Base-by-base conservation (phyloP, 2,113 vertebrate genomes). In the Podarcis cretensis region DNA sequence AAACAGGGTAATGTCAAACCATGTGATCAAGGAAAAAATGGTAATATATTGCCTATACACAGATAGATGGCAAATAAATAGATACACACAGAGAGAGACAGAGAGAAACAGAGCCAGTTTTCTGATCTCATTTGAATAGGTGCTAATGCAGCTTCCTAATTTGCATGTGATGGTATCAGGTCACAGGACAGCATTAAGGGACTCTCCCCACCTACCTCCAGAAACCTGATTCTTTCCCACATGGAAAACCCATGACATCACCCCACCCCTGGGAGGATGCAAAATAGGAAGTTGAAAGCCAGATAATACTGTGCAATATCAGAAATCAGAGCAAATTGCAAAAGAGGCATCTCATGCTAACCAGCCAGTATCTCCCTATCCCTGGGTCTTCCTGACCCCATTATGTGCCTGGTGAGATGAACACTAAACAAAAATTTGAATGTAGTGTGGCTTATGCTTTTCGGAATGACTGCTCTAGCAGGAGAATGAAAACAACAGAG, bases 161-260 rank as follows among this genome's bases (percentile, higher is more conserved):
- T 98, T 98, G 97, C 97, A 98, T 97, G 91, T 87, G n/a, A 94
- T 93, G 23, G 78, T 90, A 94, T 96, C 87, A 94, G 86, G 93
- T 89, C 35, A 6, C 87, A 83, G 91, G 12, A 93, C 93, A 88
- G 91, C 92, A 96, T 91, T 92, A 81, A 96, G 98, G 98, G 97
- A 98, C 97, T 97, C 97, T 97, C 98, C 96, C 95, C 88, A 87
- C 91, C 93, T 91, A 89, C 91, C 92, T 93, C 78, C 87, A 91
- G 87, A 85, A 78, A 95, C 95, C 94, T 96, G 96, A 96, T 91
- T 96, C 94, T 95, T 96, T 97, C 96, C 96, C 96, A 97, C 96
- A 97, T 98, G 97, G 96, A 97, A 98, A 98, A 97, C 96, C 96
- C 97, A 96, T 97, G 96, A 97, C 95, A 96, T 97, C 95, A 91